Conservation (phyloP, 2,797 vertebrate species). For the Hapalemur alaotrensis region DNA sequence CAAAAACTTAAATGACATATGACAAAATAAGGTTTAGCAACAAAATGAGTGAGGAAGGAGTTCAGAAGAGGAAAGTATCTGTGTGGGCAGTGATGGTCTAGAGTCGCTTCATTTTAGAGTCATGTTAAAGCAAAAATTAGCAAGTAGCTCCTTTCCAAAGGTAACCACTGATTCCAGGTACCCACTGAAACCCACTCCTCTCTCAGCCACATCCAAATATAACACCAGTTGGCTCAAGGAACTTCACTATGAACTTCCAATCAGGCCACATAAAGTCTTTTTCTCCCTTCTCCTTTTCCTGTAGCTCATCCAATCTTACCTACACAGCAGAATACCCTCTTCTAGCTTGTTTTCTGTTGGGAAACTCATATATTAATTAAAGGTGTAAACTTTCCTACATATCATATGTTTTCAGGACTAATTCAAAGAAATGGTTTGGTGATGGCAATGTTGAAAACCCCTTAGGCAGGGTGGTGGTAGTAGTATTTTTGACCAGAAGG, state of each 20-base stretch:
- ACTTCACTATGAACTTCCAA: background rate
- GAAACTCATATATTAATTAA: background rate
- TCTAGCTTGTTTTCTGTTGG: background rate
- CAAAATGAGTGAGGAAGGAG: constrained; percentile 6
- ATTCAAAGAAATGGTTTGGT: background rate
- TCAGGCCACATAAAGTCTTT: background rate
- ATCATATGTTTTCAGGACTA: background rate
- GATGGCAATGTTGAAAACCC: background rate
- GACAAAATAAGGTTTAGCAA: constrained; percentile 23
- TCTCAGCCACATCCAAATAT: background rate
- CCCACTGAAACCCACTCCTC: background rate
- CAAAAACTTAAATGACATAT: constrained; percentile 43
- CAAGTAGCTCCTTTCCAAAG: background rate
- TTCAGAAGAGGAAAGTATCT: background rate
- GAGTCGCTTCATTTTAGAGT: background rate
- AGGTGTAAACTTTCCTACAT: background rate
- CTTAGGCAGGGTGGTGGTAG: background rate
- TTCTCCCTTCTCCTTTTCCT: background rate
- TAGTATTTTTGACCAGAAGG: background rate
- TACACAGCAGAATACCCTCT: background rate
- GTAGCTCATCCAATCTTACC: background rate
- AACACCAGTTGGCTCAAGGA: background rate
- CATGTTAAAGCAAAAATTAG: constrained; percentile 21
- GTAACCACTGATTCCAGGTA: background rate
- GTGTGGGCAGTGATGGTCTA: background rate